phyloP scores from a whole-genome alignment of 1,140 invertebrate genomes.

The Solen grandis region DNA sequence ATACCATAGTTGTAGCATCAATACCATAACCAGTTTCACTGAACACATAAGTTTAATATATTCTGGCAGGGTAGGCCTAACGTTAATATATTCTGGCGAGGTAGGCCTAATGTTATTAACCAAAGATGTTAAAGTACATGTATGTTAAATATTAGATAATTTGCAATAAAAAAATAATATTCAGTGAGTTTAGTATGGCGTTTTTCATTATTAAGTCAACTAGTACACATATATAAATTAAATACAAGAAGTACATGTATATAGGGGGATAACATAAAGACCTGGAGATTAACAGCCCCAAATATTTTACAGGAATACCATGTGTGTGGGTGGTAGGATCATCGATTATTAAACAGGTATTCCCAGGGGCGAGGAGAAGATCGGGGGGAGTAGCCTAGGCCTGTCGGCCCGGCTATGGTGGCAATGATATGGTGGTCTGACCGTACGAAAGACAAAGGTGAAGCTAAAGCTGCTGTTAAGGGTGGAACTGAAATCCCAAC shows the following conservation, averaged over 20 bases:
- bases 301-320: constrained; percentile 7
- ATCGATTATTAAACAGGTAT: constrained; percentile 2
- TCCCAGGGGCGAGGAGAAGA: constrained; percentile 10
- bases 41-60: not conserved
- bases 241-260: not conserved
- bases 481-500: not conserved
- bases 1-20: too few species aligned
- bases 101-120: not conserved
- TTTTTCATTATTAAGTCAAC: not conserved
- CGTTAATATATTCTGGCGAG: not conserved
- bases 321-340: constrained; percentile 19
- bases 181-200: not conserved
- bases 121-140: not conserved
- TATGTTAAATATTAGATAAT: not conserved
- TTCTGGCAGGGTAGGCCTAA: not conserved
- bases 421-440: constrained; percentile 6
- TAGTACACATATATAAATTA: not conserved
- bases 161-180: too few species aligned
- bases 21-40: not conserved
- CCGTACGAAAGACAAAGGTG: not conserved
- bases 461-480: too few species aligned
- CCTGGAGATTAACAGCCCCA: not conserved
- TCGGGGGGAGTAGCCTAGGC: not conserved
- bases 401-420: not conserved
- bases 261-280: not conserved